phyloP scores from a whole-genome alignment of 2,797 vertebrate species.

The Phataginus tetradactyla region DNA sequence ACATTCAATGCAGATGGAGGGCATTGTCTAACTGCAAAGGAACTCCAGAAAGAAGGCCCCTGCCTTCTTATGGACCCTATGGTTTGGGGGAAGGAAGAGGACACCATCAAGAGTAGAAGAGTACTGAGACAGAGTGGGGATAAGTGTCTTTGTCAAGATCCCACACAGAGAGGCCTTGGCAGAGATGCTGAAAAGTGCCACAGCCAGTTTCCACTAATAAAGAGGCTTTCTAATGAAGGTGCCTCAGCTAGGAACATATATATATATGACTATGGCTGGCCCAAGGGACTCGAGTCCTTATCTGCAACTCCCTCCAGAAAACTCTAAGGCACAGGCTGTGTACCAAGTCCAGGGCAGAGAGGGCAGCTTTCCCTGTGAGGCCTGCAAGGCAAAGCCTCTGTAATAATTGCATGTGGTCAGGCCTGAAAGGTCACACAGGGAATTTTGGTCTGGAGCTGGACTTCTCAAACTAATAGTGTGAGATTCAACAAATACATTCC shows the following conservation, averaged over 20 bases:
- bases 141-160: not conserved
- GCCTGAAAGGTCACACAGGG: not conserved
- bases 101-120: not conserved
- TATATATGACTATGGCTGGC: too few species aligned
- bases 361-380: not conserved
- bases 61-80: not conserved
- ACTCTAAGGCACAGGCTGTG: fast-evolving
- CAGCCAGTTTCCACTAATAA: fast-evolving
- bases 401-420: not conserved
- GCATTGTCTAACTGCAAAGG: not conserved
- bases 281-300: not conserved
- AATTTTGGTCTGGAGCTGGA: not conserved
- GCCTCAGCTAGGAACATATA: not conserved
- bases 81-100: not conserved
- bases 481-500: not conserved
- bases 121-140: not conserved
- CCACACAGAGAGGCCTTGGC: too few species aligned
- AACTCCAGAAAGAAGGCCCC: not conserved
- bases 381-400: not conserved
- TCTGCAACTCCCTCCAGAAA: not conserved
- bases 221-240: not conserved
- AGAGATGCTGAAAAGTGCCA: not conserved
- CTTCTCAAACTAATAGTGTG: not conserved
- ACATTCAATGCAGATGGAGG: not conserved
- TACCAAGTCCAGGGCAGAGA: not conserved